Evolutionary conservation across 2,888 invertebrate genomes (phyloP), one percentile per base, ranked within the genome.

Genomic region (Troides aeacus): DNA sequence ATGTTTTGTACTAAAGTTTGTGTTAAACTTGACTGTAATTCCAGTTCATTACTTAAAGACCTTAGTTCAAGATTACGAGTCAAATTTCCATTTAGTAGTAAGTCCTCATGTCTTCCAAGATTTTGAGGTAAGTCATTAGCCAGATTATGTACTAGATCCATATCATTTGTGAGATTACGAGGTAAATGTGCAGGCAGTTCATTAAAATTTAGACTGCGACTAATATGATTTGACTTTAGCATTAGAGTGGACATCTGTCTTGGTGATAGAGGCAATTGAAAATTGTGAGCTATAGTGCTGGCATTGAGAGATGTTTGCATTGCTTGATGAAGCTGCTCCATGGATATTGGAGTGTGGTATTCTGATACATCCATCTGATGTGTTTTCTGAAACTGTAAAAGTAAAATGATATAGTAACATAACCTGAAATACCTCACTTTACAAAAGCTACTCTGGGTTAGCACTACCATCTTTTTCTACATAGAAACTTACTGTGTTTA

Each of bases 271-370:
- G 90, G 91, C 1, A 92, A 72, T 72, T 90, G 90, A 69, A 92
- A 87, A 75, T 89, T 91, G 74, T 92, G 92, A 0, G 84, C 84
- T 0, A 90, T 77, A 0, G 81, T 78, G 46, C 78, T 81, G 0
- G 84, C 80, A 72, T 80, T 86, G 0, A 91, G 77, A 0, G 90
- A 83, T 0, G 88, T 81, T 64, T 92, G 92, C 86, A 92, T 88
- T 0, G 86, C 90, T 77, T 92, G 90, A 65, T 92, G 92, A 0
- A 92, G 80, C 69, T 92, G 92, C 72, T 92, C 92, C 88, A 92
- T 89, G 0, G 91, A 89, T 75, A 92, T 82, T 0, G 84, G 78
- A 0, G 88, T 80, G 72, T 90, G 89, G 74, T 89, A 88, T 0
- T 91, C 91, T 0, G 77, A 71, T 12, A 77, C 62, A 12, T 91